These are phyloP conservation scores for Smithornis capensis DNA, from an alignment of 2,113 vertebrate genomes.

Conservation along the genomic window DNA sequence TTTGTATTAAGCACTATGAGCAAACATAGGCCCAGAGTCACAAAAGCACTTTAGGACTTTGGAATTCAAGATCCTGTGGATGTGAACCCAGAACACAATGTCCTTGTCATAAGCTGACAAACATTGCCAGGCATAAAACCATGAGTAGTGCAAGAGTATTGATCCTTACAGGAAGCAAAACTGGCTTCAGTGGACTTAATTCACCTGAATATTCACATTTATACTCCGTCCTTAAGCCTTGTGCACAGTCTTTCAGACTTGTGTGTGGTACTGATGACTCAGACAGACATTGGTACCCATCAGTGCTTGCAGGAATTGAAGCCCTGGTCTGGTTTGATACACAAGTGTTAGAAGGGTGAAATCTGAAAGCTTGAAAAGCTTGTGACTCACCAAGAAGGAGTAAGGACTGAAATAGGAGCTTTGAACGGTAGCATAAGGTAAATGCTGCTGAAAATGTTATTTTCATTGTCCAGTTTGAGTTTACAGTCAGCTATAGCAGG, in stretches of 20 bases:
- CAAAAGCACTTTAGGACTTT: background rate
- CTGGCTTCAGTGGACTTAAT: background rate
- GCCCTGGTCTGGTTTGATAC: background rate
- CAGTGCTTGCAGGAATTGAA: background rate
- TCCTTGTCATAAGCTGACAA: background rate
- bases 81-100: rapidly evolving
- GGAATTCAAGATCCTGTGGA: background rate
- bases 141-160: background rate
- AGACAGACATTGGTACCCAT: background rate
- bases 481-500: background rate
- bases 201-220: background rate
- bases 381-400: background rate
- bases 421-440: background rate
- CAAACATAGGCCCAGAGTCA: background rate
- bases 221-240: background rate
- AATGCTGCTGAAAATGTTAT: background rate
- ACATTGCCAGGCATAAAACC: background rate
- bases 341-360: background rate
- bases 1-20: background rate
- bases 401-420: background rate
- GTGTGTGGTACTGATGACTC: background rate
- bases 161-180: background rate
- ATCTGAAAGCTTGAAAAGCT: background rate
- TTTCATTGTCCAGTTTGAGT: background rate
- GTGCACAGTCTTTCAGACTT: background rate